phyloP scores from a whole-genome alignment of 2,797 vertebrate genomes.

The Brachymystax lenok region DNA sequence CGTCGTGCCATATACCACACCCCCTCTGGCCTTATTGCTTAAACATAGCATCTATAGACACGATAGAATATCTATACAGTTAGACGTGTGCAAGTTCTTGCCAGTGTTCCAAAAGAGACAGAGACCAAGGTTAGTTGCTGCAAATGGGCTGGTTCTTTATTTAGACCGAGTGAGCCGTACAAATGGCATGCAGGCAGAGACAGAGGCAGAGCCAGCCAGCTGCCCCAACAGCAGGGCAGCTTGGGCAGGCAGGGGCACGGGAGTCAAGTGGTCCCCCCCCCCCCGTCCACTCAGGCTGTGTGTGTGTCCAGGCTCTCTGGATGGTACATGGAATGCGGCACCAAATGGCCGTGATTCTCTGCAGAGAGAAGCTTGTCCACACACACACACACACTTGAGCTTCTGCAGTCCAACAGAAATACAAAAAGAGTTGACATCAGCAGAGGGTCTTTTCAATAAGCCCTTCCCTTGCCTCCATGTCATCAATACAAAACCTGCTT shows the following conservation, averaged over 20 bases:
- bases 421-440: slow-evolving; percentile 34
- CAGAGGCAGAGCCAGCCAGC: slow-evolving; percentile 29
- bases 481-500: slow-evolving; percentile 48
- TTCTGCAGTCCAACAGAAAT: slow-evolving; percentile 1
- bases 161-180: slow-evolving; percentile 49
- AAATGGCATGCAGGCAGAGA: slow-evolving; percentile 41
- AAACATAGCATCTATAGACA: too few relatives aligned
- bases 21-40: too few relatives aligned
- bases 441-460: slow-evolving; percentile 46
- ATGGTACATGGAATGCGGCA: too few relatives aligned
- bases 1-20: too few relatives aligned
- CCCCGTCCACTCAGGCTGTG: not conserved
- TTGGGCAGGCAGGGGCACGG: not conserved
- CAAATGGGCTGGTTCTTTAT: slow-evolving; percentile 45
- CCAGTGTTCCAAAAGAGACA: slow-evolving; percentile 29
- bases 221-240: not conserved
- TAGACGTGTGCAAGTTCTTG: too few relatives aligned
- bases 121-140: slow-evolving; percentile 34
- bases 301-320: too few relatives aligned
- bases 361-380: not conserved
- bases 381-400: not conserved
- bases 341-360: too few relatives aligned
- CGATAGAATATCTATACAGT: too few relatives aligned
- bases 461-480: slow-evolving; percentile 41
- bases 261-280: not conserved